Evolutionary conservation across 2,797 vertebrate genomes (phyloP).

Genomic region (Chiroxiphia lanceolata): DNA sequence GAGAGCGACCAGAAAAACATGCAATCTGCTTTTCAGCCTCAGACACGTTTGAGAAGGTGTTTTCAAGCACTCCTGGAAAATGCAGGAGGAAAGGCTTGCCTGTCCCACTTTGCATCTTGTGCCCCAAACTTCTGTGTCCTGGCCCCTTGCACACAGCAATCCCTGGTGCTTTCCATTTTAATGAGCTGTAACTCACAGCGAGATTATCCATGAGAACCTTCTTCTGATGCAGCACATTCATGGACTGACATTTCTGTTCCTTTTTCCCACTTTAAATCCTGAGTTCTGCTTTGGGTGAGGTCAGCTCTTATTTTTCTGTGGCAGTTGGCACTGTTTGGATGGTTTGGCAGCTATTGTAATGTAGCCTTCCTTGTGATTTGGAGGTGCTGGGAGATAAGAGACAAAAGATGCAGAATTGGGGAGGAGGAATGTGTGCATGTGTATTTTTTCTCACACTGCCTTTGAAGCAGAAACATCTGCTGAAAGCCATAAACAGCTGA

Average conservation of each 20-base stretch:
- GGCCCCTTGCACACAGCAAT: background rate
- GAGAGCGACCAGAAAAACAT: background rate
- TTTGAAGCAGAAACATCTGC: slow-evolving; percentile 65
- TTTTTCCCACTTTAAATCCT: background rate
- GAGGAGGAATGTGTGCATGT: background rate
- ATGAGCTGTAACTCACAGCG: background rate
- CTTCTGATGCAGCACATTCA: background rate
- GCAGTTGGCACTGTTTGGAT: background rate
- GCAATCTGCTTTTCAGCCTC: background rate
- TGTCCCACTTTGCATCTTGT: background rate
- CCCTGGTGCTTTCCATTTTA: background rate
- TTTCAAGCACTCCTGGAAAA: background rate
- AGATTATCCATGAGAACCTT: background rate
- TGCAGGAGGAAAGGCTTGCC: background rate
- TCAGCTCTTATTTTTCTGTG: background rate
- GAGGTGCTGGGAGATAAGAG: slow-evolving; percentile 4
- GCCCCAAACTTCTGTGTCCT: background rate
- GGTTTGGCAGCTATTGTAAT: background rate
- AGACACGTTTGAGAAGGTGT: rapidly evolving
- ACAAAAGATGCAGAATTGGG: background rate
- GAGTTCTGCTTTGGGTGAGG: background rate
- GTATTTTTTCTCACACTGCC: slow-evolving; percentile 4
- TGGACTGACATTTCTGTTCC: background rate
- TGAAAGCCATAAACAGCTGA: slow-evolving; percentile 59
- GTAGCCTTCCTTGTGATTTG: background rate